Evolutionary conservation across 2,888 invertebrate genomes (phyloP).

Genomic region (Eupithecia vulgata): DNA sequence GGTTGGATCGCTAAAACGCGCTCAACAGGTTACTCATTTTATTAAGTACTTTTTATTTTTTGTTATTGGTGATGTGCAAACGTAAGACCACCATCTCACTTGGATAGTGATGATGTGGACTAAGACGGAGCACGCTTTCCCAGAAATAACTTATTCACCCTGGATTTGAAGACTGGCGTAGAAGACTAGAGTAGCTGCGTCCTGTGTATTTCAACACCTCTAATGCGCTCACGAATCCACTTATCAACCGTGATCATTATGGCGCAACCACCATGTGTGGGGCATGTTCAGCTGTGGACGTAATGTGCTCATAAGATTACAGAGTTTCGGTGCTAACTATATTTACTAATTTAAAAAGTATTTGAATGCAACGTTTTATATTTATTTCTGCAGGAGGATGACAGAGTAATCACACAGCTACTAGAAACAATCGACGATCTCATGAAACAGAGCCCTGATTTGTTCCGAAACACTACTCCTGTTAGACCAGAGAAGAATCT

Average conservation of each 20-base stretch:
- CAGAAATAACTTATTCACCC: no score
- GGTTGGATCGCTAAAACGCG: constrained; percentile 75
- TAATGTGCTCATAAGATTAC: not conserved
- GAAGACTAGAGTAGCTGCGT: no score
- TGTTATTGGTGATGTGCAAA: no score
- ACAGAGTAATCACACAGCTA: constrained; percentile 88
- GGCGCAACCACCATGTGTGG: no score
- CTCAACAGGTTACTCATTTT: constrained; percentile 73
- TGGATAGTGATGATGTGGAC: no score
- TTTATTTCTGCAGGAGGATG: constrained; percentile 83
- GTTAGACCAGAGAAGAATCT: constrained; percentile 74
- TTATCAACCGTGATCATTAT: not conserved
- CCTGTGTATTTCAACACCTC: not conserved
- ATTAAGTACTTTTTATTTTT: no score
- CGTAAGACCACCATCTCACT: no score
- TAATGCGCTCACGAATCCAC: not conserved
- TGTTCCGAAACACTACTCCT: constrained; percentile 71
- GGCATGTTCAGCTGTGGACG: no score
- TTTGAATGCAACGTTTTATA: not conserved
- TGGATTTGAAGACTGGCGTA: no score
- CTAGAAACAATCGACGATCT: constrained; percentile 92
- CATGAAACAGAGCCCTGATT: constrained; percentile 90
- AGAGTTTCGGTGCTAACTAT: not conserved
- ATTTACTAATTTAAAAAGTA: not conserved
- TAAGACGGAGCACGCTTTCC: no score